Evolutionary conservation across 1,140 invertebrate genomes (phyloP), one percentile per base, ranked within the genome.

Genomic region (Rhopalosiphum padi): DNA sequence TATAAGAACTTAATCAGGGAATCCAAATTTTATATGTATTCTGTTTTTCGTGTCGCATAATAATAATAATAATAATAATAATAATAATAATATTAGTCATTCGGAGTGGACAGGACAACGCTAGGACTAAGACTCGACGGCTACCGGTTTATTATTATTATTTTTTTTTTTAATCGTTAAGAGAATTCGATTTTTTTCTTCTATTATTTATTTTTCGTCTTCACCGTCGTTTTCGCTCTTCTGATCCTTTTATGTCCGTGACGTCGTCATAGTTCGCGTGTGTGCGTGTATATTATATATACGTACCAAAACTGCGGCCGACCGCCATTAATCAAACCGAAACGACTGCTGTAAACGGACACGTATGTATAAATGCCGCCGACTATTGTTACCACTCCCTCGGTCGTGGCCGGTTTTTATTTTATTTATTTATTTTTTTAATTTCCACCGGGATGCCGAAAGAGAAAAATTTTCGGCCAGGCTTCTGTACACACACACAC

Each of bases 291-390:
- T 41, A 85, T 85, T 25, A 25, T 41, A 85, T 85, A 85, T 85
- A 15, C 37, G 37, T 41, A 55, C n/a, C 23, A 41, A 90, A 90
- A 90, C 53, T 90, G 51, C 88, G 35, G 60, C 88, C 22, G 88
- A 60, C 53, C 53, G 88, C 53, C 88, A 90, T 90, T 60, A 90
- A 90, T 90, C 88, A 90, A 90, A 90, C 53, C 88, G 53, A 89
- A 89, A 89, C 88, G 53, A 55, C 88, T 23, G 35, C 51, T 60
- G 35, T 60, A 90, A 90, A 55, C 88, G 53, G 88, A 90, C 88
- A 89, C 87, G 87, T 89, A 89, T 88, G 51, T 88, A 48, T 89
- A 90, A 90, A 90, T 89, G 88, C 88, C 88, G 88, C 35, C 88
- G 53, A 90, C 88, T 60, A 90, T 90, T 90, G 88, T 90, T 90